phyloP scores from a whole-genome alignment of 2,113 vertebrate genomes.

The Tachycineta bicolor region DNA sequence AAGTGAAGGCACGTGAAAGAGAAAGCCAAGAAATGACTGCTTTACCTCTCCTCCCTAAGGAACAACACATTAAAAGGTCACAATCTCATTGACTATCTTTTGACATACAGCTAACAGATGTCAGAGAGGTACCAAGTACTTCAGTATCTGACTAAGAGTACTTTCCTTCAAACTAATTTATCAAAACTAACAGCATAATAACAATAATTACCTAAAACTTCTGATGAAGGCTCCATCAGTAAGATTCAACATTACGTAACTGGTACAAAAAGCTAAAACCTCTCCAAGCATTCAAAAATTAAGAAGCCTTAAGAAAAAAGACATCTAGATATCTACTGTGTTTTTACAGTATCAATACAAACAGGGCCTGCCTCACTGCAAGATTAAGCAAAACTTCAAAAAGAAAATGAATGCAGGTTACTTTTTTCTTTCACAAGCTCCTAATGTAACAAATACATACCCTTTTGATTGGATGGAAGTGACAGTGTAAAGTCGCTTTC shows the following conservation, averaged over 20 bases:
- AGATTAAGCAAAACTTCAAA: not conserved
- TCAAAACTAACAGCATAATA: not conserved
- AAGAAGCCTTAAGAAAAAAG: not conserved
- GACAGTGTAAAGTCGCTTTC: rapidly evolving
- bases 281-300: not conserved
- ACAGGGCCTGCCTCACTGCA: not conserved
- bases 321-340: not conserved
- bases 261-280: not conserved
- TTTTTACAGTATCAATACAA: not conserved
- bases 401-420: not conserved
- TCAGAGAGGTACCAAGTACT: not conserved
- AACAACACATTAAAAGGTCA: not conserved
- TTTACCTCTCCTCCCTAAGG: not conserved
- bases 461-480: not conserved
- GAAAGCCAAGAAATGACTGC: not conserved
- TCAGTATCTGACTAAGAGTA: not conserved
- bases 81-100: not conserved
- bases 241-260: not conserved
- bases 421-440: not conserved
- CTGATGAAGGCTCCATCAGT: not conserved
- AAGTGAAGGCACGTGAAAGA: not conserved
- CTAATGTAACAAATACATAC: not conserved
- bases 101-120: not conserved
- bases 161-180: not conserved
- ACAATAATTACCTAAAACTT: not conserved